Conservation (phyloP, 2,113 vertebrate genomes). For the Colius striatus region DNA sequence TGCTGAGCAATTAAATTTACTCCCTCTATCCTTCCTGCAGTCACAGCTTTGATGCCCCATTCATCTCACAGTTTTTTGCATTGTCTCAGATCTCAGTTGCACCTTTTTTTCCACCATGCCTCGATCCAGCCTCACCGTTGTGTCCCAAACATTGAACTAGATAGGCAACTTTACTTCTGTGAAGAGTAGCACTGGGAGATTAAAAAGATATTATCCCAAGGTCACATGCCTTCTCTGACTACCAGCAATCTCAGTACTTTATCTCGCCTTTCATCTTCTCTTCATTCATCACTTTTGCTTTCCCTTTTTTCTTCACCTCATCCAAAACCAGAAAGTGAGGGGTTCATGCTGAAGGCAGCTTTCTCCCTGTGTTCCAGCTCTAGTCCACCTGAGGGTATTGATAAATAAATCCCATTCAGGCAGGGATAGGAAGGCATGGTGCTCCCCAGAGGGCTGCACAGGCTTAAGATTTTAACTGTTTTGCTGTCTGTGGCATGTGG, state of each 20-base stretch:
- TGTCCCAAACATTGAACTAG: accelerated
- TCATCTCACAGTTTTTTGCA: not conserved
- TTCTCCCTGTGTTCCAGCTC: not conserved
- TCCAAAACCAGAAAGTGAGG: not conserved
- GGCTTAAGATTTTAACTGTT: not conserved
- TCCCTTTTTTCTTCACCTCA: not conserved
- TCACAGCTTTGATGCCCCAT: not conserved
- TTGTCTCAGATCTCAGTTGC: not conserved
- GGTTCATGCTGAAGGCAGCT: not conserved
- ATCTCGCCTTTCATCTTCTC: not conserved
- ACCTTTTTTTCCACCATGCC: not conserved
- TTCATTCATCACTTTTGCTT: not conserved
- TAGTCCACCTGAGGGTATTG: not conserved
- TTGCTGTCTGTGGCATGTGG: not conserved
- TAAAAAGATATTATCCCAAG: not conserved
- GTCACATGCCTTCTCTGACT: not conserved
- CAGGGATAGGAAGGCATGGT: not conserved
- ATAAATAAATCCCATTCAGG: not conserved
- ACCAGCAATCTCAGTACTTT: not conserved
- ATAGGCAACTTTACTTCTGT: not conserved
- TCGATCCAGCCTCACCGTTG: not conserved
- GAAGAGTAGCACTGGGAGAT: not conserved
- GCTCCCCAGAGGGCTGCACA: not conserved
- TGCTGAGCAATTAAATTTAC: not conserved
- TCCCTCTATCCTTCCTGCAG: not conserved